These are phyloP conservation scores for Poecilia gillii DNA, from an alignment of 2,797 vertebrate species.

Conservation along the genomic window DNA sequence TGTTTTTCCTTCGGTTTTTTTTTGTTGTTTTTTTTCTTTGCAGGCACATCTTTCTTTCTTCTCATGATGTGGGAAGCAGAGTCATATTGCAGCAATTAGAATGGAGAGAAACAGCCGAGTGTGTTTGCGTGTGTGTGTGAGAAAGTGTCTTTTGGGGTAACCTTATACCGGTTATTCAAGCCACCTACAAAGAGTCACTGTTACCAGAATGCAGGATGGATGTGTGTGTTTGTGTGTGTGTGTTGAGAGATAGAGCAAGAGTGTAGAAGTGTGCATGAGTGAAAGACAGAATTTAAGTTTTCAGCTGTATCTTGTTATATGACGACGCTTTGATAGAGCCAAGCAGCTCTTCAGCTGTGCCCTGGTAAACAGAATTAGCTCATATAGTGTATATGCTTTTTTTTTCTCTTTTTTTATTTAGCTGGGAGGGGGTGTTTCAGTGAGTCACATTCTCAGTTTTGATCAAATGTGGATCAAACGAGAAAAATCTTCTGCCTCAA, in stretches of 20 bases:
- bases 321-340: conserved; percentile 61
- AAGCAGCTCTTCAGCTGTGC: conserved; percentile 65
- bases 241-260: conserved; percentile 2
- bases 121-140: conserved; percentile 25
- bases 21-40: conserved; percentile 9
- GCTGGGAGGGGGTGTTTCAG: conserved; percentile 7
- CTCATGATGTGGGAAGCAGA: conserved; percentile 64
- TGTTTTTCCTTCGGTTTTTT: conserved; percentile 11
- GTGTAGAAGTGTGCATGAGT: conserved; percentile 26
- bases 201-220: conserved; percentile 55
- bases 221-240: conserved; percentile 8
- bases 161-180: conserved; percentile 74
- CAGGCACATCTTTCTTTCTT: conserved; percentile 43
- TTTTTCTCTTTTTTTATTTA: background rate
- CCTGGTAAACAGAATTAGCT: conserved; percentile 62
- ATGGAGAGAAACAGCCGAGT: conserved; percentile 38
- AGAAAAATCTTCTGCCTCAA: conserved; percentile 23
- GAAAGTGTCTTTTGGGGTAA: conserved; percentile 64
- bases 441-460: conserved; percentile 58
- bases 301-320: conserved; percentile 50
- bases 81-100: conserved; percentile 74
- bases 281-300: conserved; percentile 30
- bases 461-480: conserved; percentile 61
- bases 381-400: conserved; percentile 37
- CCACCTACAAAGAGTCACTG: conserved; percentile 68